A percentile compares a stretch with the other conserved stretches of the same genome.
Evolutionary conservation across 1,140 invertebrate genomes (phyloP).

Genomic region (Hylaeus anthracinus): DNA sequence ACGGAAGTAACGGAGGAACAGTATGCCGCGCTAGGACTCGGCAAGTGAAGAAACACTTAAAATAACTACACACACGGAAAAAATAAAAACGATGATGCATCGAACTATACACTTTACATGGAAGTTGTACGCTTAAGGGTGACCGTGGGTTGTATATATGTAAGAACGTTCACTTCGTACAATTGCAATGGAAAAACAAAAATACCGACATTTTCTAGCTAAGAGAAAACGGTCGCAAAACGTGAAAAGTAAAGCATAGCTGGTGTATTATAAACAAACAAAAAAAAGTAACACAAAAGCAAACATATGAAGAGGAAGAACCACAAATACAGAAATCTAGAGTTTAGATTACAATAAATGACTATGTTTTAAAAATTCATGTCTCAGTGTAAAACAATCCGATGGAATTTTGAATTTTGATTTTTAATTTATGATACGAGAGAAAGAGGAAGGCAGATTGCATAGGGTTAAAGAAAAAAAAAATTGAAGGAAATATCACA

Average conservation of each 20-base stretch:
- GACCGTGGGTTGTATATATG: conserved; percentile 76
- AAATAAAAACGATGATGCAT: conserved; percentile 49
- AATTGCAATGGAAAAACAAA: conserved; percentile 43
- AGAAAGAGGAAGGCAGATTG: conserved; percentile 25
- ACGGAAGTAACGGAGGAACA: conserved; percentile 92
- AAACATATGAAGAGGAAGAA: conserved; percentile 15
- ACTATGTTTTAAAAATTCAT: conserved; percentile 67
- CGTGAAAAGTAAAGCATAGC: conserved; percentile 35
- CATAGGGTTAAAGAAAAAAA: conserved; percentile 36
- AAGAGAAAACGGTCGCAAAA: conserved; percentile 22
- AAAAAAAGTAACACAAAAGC: conserved; percentile 34
- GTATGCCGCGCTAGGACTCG: conserved; percentile 86
- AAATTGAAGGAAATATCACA: conserved; percentile 57
- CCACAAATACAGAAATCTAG: conserved; percentile 45
- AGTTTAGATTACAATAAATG: conserved; percentile 57
- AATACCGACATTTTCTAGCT: conserved; percentile 51
- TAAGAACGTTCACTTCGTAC: conserved; percentile 70
- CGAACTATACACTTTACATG: conserved; percentile 51
- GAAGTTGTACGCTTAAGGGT: conserved; percentile 62
- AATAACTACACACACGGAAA: conserved; percentile 28
- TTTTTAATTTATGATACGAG: conserved; percentile 67
- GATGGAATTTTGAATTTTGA: conserved; percentile 71
- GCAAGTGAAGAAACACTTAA: conserved; percentile 79
- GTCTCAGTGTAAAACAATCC: conserved; percentile 69
- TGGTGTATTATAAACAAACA: conserved; percentile 63